Base-by-base conservation (phyloP, 1,140 invertebrate species). In the Druon quercuslanigerum region DNA sequence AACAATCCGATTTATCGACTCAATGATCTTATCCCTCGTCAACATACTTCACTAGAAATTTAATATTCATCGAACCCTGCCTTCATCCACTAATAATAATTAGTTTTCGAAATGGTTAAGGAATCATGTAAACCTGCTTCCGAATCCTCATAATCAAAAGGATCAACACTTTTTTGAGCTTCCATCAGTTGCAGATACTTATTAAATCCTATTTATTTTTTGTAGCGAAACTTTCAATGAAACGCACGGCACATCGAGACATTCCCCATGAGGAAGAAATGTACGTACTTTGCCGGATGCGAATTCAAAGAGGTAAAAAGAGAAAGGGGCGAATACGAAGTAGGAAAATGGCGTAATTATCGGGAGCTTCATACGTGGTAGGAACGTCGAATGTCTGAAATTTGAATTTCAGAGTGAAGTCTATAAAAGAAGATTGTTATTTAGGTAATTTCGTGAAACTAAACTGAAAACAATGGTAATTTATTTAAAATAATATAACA, bases 331-430 rank as follows among this genome's bases (percentile, higher is more conserved):
- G 71, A 73, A 50, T 50, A 66, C 33, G 74, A 71, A 70, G 76
- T 73, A 78, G 57, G 52, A 51, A 78, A 80, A 83, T 77, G 20
- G 20, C 20, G 60, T 66, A 66, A 66, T 66, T 66, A 66, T 9
- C 60, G 33, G 33, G 60, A 66, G 20, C 60, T 66, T n/a, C 60
- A 66, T 40, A 33, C 60, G 60, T 66, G 60, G 20, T 16, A 66
- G 25, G 5, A 66, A 66, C 60, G 60, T 66, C 14, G 60, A 66
- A 66, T 66, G 60, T 66, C 25, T 33, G 60, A 16, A 66, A 66
- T 66, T 66, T 66, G 25, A 66, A 66, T 66, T 66, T 33, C 33
- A 25, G 25, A 66, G 25, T 66, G 7, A 66, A 25, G 60, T 66
- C 25, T 16, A 40, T 40, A 66, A 20, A 20, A 33, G 14, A 14